Conservation (phyloP, 2,888 invertebrate species). For the Leucophora obtusa region DNA sequence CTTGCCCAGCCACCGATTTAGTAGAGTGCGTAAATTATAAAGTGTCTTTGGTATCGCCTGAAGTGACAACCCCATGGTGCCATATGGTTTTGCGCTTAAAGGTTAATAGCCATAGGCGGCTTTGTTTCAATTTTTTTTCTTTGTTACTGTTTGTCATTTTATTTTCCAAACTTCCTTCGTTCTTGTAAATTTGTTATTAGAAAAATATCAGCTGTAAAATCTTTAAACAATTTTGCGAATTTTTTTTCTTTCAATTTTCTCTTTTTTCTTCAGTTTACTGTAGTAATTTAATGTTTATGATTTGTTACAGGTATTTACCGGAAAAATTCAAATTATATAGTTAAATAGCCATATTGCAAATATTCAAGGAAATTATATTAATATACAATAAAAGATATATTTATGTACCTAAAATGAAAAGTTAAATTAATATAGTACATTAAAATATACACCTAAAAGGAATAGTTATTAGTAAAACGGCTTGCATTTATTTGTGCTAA, state of each 20-base stretch:
- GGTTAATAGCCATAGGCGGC: slow-evolving; percentile 52
- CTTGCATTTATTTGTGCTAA: no score
- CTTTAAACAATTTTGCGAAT: slow-evolving; percentile 20
- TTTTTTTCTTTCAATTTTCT: background rate
- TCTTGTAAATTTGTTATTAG: slow-evolving; percentile 25
- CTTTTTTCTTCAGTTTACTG: background rate
- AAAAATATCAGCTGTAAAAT: slow-evolving; percentile 38
- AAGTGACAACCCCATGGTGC: slow-evolving; percentile 59
- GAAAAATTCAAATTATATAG: slow-evolving; percentile 17
- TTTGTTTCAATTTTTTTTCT: slow-evolving; percentile 43
- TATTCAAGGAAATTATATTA: slow-evolving; percentile 8
- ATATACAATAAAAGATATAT: no score
- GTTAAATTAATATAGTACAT: no score
- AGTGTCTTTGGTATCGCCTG: slow-evolving; percentile 54
- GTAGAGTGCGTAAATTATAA: slow-evolving; percentile 53
- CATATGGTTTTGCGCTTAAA: slow-evolving; percentile 55
- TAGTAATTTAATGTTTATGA: slow-evolving; percentile 9
- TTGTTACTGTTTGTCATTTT: slow-evolving; percentile 24
- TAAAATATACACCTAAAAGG: no score
- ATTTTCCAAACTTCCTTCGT: background rate
- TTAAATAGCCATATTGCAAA: slow-evolving; percentile 13
- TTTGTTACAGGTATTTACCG: slow-evolving; percentile 22
- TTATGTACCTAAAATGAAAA: no score
- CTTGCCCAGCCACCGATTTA: slow-evolving; percentile 41
- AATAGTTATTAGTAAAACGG: no score